A percentile compares a stretch with the other conserved stretches of the same genome.
Conservation (phyloP, 2,113 vertebrate species). For the Telmatochromis brichardi region DNA sequence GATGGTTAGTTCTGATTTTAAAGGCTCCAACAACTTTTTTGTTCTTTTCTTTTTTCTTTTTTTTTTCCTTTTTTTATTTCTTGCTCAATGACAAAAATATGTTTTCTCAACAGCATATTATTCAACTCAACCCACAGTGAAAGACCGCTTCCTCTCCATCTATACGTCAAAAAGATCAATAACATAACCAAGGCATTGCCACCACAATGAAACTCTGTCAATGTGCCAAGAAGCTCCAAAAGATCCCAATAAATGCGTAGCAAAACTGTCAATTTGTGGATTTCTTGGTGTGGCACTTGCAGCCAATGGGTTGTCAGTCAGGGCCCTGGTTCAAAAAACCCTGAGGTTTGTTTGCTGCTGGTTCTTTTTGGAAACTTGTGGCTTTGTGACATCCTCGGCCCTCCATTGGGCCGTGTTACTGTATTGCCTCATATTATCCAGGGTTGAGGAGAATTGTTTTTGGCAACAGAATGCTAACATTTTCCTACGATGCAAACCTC, state of each 20-base stretch:
- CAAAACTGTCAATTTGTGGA: slow-evolving; percentile 76
- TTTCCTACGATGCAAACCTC: slow-evolving; percentile 65
- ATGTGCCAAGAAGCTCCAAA: slow-evolving; percentile 58
- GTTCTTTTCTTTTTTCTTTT: not conserved
- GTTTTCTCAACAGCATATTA: slow-evolving; percentile 48
- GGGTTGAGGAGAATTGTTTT: slow-evolving; percentile 73
- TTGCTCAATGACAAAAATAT: slow-evolving; percentile 5
- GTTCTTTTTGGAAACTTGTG: slow-evolving; percentile 79
- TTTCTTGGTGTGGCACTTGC: slow-evolving; percentile 68
- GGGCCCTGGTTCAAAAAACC: slow-evolving; percentile 63
- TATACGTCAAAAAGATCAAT: slow-evolving; percentile 60
- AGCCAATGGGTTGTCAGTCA: slow-evolving; percentile 74
- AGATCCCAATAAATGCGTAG: slow-evolving; percentile 73
- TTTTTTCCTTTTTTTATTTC: not conserved
- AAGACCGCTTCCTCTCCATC: slow-evolving; percentile 48
- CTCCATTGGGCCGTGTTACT: slow-evolving; percentile 67
- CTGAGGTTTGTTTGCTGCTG: slow-evolving; percentile 74
- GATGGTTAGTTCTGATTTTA: slow-evolving; percentile 35
- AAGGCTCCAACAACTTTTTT: slow-evolving; percentile 15
- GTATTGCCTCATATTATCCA: slow-evolving; percentile 77
- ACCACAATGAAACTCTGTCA: slow-evolving; percentile 57
- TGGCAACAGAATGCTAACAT: slow-evolving; percentile 69
- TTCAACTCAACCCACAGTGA: slow-evolving; percentile 20
- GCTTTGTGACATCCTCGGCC: slow-evolving; percentile 74
- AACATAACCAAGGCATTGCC: slow-evolving; percentile 29